Evolutionary conservation across 2,888 invertebrate genomes (phyloP).

Genomic region (Drosophila gaucha): DNA sequence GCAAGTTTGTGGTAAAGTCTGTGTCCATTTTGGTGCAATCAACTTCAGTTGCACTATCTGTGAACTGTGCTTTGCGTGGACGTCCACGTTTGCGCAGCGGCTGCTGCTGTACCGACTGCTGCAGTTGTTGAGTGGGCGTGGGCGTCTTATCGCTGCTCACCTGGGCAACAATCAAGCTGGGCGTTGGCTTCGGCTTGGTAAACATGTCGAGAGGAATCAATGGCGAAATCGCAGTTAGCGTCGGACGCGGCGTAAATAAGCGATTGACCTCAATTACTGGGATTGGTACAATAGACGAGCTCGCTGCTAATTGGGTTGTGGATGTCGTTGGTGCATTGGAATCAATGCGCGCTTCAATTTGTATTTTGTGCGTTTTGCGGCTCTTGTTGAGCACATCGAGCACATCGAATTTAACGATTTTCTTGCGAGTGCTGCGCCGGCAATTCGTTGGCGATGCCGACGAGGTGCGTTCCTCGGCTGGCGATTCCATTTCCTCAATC

Average conservation of each 20-base stretch:
- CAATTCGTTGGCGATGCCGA: constrained; percentile 47
- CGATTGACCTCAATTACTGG: constrained; percentile 17
- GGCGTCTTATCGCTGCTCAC: constrained; percentile 64
- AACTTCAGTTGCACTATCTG: background rate
- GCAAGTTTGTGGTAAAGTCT: background rate
- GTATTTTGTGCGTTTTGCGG: constrained; percentile 82
- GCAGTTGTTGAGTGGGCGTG: background rate
- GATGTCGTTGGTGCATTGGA: constrained; percentile 67
- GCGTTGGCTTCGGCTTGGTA: constrained; percentile 67
- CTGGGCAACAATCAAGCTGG: constrained; percentile 80
- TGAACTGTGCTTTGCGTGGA: constrained; percentile 50
- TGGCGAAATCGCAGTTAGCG: constrained; percentile 3
- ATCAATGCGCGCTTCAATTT: constrained; percentile 83
- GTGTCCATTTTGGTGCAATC: background rate
- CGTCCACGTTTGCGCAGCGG: constrained; percentile 67
- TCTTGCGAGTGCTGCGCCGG: constrained; percentile 83
- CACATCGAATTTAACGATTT: constrained; percentile 84
- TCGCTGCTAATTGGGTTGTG: constrained; percentile 18
- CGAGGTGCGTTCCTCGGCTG: constrained; percentile 11
- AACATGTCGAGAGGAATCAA: constrained; percentile 39
- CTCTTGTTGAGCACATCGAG: constrained; percentile 83
- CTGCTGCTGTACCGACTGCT: background rate
- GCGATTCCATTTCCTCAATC: constrained; percentile 15
- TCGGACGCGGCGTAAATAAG: constrained; percentile 18
- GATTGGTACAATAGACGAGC: constrained; percentile 9